A percentile compares a stretch with the other conserved stretches of the same genome.
These are phyloP conservation scores for Trichosurus vulpecula DNA, from an alignment of 2,797 vertebrate species.

Conservation along the genomic window DNA sequence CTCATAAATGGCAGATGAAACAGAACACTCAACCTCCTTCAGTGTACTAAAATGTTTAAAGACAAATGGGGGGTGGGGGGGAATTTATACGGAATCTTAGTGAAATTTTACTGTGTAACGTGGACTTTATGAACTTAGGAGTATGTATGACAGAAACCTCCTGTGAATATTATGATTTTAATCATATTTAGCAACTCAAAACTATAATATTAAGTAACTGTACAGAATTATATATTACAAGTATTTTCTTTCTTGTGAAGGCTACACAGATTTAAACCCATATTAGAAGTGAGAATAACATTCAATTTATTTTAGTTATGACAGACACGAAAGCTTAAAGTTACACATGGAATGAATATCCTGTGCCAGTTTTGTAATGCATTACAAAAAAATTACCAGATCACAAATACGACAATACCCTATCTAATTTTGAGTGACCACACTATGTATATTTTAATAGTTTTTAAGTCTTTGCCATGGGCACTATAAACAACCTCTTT, in stretches of 20 bases:
- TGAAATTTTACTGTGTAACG: not conserved
- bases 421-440: not conserved
- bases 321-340: not conserved
- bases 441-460: not conserved
- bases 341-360: not conserved
- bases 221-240: not conserved
- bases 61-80: not conserved
- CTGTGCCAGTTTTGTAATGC: not conserved
- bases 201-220: not conserved
- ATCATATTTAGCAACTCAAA: not conserved
- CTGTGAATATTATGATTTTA: not conserved
- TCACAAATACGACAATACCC: not conserved
- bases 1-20: constrained; percentile 13
- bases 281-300: not conserved
- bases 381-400: not conserved
- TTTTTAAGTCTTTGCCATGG: not conserved
- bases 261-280: not conserved
- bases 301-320: not conserved
- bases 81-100: not conserved
- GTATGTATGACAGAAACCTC: not conserved
- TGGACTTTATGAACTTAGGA: not conserved
- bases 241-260: not conserved
- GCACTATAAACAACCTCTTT: not conserved
- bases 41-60: not conserved
- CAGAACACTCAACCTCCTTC: not conserved